Evolutionary conservation across 2,797 vertebrate genomes (phyloP).

Genomic region (Artibeus lituratus): DNA sequence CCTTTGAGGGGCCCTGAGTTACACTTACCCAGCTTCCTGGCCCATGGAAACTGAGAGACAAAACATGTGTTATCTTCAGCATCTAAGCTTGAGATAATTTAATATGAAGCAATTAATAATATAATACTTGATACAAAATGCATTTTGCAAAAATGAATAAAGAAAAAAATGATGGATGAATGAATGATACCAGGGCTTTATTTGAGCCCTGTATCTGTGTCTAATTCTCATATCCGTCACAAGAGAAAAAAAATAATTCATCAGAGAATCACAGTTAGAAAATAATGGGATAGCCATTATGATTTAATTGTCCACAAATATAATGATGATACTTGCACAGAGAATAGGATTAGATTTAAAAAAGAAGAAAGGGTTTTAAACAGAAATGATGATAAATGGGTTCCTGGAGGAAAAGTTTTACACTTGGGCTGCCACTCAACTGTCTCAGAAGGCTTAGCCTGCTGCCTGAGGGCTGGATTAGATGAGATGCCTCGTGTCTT

Average conservation of each 20-base stretch:
- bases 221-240: not conserved
- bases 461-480: conserved; percentile 41
- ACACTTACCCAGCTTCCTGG: not conserved
- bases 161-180: not conserved
- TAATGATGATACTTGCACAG: not conserved
- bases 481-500: not conserved
- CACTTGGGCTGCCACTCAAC: not conserved
- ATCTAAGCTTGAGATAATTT: not conserved
- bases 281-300: not conserved
- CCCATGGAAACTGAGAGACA: not conserved
- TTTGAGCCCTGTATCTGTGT: not conserved
- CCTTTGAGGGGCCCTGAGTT: not conserved
- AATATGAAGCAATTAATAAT: not conserved
- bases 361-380: not conserved
- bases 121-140: not conserved
- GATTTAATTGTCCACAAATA: not conserved
- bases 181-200: not conserved
- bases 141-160: not conserved
- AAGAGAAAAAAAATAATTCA: not conserved
- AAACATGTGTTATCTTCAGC: not conserved
- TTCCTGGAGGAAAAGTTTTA: not conserved
- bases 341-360: not conserved
- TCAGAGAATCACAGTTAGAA: not conserved
- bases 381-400: not conserved
- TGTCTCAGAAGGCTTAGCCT: not conserved